Evolutionary conservation across 2,888 invertebrate genomes (phyloP).

Genomic region (Pegoplata infirma): DNA sequence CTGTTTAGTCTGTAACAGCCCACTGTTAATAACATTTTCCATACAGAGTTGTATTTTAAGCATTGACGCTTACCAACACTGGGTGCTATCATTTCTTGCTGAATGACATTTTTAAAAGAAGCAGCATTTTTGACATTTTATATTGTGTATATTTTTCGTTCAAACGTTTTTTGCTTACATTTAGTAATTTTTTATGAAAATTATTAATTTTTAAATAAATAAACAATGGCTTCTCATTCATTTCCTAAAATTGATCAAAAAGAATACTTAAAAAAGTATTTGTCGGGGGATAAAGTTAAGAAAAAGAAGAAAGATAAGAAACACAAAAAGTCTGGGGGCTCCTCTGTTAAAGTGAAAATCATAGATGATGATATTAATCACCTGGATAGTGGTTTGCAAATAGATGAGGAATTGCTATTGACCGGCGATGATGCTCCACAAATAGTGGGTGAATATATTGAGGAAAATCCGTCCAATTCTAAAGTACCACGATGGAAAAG

Average conservation of each 20-base stretch:
- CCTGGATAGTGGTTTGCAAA: constrained; percentile 78
- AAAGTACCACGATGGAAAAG: constrained; percentile 74
- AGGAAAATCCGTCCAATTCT: constrained; percentile 82
- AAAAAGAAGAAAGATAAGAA: constrained; percentile 84
- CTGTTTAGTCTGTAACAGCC: too few relatives aligned
- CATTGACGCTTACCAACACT: not conserved
- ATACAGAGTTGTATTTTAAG: not conserved
- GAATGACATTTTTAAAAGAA: not conserved
- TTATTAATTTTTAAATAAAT: not conserved
- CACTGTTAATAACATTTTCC: not conserved
- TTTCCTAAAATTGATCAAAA: constrained; percentile 82
- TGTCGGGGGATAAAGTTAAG: constrained; percentile 81
- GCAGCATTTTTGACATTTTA: not conserved
- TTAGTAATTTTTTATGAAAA: too few relatives aligned
- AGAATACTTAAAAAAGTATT: constrained; percentile 88
- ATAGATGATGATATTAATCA: constrained; percentile 91
- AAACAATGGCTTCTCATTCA: constrained; percentile 68
- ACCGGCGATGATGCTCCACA: constrained; percentile 93
- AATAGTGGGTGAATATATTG: constrained; percentile 89
- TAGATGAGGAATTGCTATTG: constrained; percentile 82
- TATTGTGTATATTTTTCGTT: too few relatives aligned
- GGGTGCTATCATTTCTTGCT: not conserved
- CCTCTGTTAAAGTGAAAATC: constrained; percentile 81
- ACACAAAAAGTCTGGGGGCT: constrained; percentile 66
- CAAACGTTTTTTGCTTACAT: too few relatives aligned